These are phyloP conservation scores for Latrodectus geometricus DNA, from an alignment of 1,140 invertebrate species.

Conservation along the genomic window DNA sequence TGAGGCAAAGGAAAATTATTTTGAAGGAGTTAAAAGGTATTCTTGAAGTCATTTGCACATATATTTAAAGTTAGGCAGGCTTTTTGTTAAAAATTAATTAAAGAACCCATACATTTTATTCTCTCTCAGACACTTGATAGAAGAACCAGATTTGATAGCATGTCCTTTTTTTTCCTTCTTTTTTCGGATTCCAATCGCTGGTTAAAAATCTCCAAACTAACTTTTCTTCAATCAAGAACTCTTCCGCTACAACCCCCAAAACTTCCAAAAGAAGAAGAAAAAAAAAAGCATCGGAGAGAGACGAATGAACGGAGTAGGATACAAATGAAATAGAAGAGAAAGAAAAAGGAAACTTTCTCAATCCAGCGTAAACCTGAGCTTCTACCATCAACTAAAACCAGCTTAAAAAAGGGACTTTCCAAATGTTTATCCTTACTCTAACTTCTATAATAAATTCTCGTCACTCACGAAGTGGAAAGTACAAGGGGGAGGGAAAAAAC, in stretches of 20 bases:
- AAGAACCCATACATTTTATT: no score
- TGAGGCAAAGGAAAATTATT: no score
- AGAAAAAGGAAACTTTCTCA: conserved; percentile 2
- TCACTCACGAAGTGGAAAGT: conserved; percentile 29
- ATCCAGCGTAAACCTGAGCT: conserved; percentile 47
- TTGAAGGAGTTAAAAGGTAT: no score
- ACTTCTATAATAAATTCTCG: conserved; percentile 57
- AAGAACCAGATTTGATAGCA: no score
- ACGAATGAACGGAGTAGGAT: neutral
- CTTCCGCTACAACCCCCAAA: neutral
- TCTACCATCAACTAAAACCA: conserved; percentile 51
- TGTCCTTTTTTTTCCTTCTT: neutral
- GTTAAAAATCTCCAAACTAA: neutral
- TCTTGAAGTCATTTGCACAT: no score
- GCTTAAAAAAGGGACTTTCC: conserved; percentile 44
- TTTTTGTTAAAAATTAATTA: no score
- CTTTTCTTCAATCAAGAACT: neutral
- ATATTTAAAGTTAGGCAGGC: no score
- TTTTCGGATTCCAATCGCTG: neutral
- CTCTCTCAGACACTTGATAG: no score
- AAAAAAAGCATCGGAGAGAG: neutral
- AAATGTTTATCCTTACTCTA: conserved; percentile 57
- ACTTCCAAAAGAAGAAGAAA: neutral
- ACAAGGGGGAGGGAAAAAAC: conserved; percentile 10
- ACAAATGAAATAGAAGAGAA: neutral